Evolutionary conservation across 2,797 vertebrate species (phyloP), one percentile per base, ranked within the genome.

Genomic region (Fratercula arctica): DNA sequence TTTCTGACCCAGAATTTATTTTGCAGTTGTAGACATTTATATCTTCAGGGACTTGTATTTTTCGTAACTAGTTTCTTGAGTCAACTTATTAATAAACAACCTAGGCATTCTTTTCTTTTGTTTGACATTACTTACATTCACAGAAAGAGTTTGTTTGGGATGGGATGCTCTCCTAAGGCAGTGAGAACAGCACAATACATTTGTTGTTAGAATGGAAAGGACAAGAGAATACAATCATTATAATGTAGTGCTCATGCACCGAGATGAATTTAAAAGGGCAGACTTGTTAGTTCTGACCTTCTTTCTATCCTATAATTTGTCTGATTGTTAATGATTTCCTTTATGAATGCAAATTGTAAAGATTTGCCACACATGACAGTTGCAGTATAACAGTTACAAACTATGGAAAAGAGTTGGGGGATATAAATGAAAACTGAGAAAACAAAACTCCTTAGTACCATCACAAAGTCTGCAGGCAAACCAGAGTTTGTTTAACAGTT

Each of bases 201-300:
- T 60, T 21, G 53, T 91, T 39, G 12, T 74, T 73, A 61, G 46
- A 81, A 79, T 48, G 33, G 48, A 60, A 79, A 83, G 29, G 45
- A 26, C 19, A n/a, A 68, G 33, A 64, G 56, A 82, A 60, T 46
- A 20, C 12, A 59, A 7, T 35, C 29, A n/a, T 81, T 28, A 25
- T 29, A 54, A 35, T 39, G 5, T 15, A 50, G 16, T 53, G 7
- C 43, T 64, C 0, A 0, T 57, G 46, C 7, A 26, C 39, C 29
- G 16, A 73, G n/a, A 37, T 93, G 90, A 89, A 50, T 13, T 78
- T 82, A 60, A 37, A 88, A 79, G 73, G 41, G 23, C 43, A 67
- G 45, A 48, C n/a, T 59, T 35, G 7, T 59, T 70, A 29, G 14
- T 8, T 72, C 24, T 67, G 53, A 63, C 54, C n/a, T 81, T 87